phyloP scores from a whole-genome alignment of 1,140 invertebrate species.

The Euwallacea similis region DNA sequence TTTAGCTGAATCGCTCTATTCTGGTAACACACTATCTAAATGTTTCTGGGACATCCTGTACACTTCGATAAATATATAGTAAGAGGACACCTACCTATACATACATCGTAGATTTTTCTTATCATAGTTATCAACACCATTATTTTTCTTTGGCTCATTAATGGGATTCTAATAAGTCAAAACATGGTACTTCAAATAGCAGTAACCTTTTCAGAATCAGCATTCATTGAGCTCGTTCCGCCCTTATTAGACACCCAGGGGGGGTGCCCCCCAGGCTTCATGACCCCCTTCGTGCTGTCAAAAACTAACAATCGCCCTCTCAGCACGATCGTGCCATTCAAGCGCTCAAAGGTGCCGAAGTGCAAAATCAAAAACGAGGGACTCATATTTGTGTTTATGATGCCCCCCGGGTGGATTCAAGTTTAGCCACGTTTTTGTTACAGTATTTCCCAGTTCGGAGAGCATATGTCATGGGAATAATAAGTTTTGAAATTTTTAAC shows the following conservation, averaged over 20 bases:
- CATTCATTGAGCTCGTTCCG: conserved; percentile 30
- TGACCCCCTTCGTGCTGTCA: conserved; percentile 34
- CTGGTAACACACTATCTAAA: too few relatives aligned
- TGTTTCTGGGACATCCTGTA: too few relatives aligned
- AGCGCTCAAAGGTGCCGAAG: conserved; percentile 53
- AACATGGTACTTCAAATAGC: not conserved
- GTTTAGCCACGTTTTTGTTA: conserved; percentile 53
- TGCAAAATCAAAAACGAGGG: conserved; percentile 52
- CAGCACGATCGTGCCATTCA: conserved; percentile 45
- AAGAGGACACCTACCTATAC: too few relatives aligned
- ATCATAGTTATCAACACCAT: too few relatives aligned
- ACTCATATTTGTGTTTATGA: conserved; percentile 53
- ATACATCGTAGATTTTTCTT: too few relatives aligned
- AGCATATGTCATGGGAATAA: conserved; percentile 51
- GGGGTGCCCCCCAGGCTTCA: conserved; percentile 36
- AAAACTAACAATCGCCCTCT: conserved; percentile 44
- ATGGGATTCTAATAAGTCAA: not conserved
- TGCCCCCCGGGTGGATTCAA: conserved; percentile 50
- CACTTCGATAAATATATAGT: too few relatives aligned
- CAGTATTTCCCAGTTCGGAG: conserved; percentile 45
- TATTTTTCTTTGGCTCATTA: too few relatives aligned
- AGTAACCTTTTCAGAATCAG: not conserved
- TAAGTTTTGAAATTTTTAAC: conserved; percentile 46
- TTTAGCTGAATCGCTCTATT: too few relatives aligned
- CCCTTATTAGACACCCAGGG: conserved; percentile 49